These are phyloP conservation scores for Darevskia nairensis DNA, from an alignment of 2,797 vertebrate genomes.

Conservation along the genomic window DNA sequence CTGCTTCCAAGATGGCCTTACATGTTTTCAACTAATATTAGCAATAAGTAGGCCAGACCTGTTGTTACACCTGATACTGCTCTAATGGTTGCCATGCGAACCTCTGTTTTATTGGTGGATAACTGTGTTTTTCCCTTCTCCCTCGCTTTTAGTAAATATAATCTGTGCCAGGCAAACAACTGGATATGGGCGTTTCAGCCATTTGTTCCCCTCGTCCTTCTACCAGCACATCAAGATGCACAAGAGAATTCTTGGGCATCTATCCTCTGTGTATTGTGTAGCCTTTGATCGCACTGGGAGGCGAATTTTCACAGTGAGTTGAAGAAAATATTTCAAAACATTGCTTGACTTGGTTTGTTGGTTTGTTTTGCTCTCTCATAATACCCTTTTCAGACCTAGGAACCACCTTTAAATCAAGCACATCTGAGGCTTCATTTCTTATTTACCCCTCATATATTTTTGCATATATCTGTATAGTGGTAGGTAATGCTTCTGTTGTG, in stretches of 20 bases:
- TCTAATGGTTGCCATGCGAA: background rate
- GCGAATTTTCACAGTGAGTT: conserved; percentile 94
- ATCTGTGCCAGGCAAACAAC: conserved; percentile 90
- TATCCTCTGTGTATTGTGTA: conserved; percentile 98
- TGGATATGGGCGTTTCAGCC: conserved; percentile 88
- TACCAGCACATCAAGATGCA: conserved; percentile 99
- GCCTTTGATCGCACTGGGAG: conserved; percentile 95
- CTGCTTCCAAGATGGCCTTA: background rate
- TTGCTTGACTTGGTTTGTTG: background rate
- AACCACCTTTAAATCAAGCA: too few species aligned
- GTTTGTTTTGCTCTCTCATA: conserved; percentile 1
- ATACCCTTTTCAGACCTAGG: background rate
- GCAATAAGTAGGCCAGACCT: background rate
- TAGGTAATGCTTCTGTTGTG: too few species aligned
- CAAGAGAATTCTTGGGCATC: conserved; percentile 94
- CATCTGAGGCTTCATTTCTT: too few species aligned
- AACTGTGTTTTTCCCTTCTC: conserved; percentile 38
- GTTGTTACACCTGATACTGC: background rate
- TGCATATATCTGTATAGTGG: too few species aligned
- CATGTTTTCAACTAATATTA: background rate
- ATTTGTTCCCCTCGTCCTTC: conserved; percentile 88
- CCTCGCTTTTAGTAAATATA: conserved; percentile 83
- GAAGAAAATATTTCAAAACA: background rate
- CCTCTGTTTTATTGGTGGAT: background rate
- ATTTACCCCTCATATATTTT: too few species aligned